Base-by-base conservation (phyloP, 2,113 vertebrate genomes). In the Zosterops hypoxanthus region DNA sequence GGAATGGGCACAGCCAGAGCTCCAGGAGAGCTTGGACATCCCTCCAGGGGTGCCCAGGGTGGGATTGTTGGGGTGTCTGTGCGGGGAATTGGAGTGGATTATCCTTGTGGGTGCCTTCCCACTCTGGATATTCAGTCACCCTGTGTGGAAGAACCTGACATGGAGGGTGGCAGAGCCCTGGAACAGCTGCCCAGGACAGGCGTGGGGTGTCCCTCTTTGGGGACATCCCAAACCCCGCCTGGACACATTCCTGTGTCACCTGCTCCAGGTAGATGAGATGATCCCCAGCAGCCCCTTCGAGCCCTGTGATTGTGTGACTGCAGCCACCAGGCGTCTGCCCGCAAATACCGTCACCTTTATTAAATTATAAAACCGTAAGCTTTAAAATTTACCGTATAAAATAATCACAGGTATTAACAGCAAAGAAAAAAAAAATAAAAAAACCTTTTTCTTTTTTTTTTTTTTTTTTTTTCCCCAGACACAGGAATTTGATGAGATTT, bases 361-460 rank as follows among this genome's bases (percentile, higher is more conserved):
- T 95, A 76, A 91, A 69, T 96, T 95, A 96, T 80, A 84, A 87
- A 95, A 66, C 33, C 0, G 8, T 47, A 79, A 84, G 88, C 92
- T 87, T 82, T 87, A 93, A 95, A 93, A 94, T 82, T 64, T 14
- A 88, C 86, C 1, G 3, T 93, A 93, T 65, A 91, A 96, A 96
- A 97, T 89, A 95, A 95, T 66, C 80, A 84, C 75, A 64, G 65
- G n/a, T 82, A 61, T 20, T 68, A 85, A 93, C 79, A 90, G 93
- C 91, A 86, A 91, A 90, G 81, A 78, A 92, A 92, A 92, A 39
- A 11, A 39, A 39, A 39, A 39, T 39, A 80, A 61, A 31, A 44
- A 7, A 42, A 42, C 24, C 1, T 33, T 59, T 46, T 49, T 14
- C 14, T 39, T 25, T 33, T 59, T 46, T 39, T 11, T 11, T 39